These are phyloP conservation scores for Acanthochromis polyacanthus DNA, from an alignment of 2,113 vertebrate species.

Conservation along the genomic window DNA sequence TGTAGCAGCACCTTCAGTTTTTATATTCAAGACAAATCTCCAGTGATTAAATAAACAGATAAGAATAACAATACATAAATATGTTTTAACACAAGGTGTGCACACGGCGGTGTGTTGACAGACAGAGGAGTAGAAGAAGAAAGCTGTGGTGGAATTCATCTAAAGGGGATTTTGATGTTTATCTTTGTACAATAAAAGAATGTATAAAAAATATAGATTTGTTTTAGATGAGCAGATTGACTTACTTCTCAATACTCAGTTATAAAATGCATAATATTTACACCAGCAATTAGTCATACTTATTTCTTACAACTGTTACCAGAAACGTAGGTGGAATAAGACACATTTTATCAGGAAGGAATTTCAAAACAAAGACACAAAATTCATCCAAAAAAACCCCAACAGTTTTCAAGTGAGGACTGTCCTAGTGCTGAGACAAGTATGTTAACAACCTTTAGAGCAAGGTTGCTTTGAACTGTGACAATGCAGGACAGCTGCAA, in stretches of 20 bases:
- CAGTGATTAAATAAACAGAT: conserved; percentile 62
- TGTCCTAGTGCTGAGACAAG: conserved; percentile 5
- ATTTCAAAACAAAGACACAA: conserved; percentile 15
- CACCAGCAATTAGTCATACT: conserved; percentile 43
- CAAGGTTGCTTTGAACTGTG: neutral
- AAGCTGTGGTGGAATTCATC: conserved; percentile 23
- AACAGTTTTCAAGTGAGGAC: neutral
- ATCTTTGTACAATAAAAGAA: conserved; percentile 59
- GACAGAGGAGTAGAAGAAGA: conserved; percentile 15
- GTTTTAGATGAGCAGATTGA: conserved; percentile 58
- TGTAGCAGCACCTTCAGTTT: conserved; percentile 77
- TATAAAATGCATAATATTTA: conserved; percentile 73
- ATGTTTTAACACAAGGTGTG: conserved; percentile 27
- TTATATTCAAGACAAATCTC: conserved; percentile 62
- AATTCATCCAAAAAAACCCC: conserved; percentile 4
- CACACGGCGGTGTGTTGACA: conserved; percentile 8
- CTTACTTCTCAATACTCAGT: conserved; percentile 35
- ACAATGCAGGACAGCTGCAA: neutral
- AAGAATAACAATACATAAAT: conserved; percentile 42
- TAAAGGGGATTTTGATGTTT: conserved; percentile 7
- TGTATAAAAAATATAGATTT: conserved; percentile 80
- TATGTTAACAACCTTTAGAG: neutral
- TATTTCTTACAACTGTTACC: conserved; percentile 21
- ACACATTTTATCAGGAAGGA: conserved; percentile 29
- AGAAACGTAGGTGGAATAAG: conserved; percentile 30